Percentiles rank a stretch among this genome's conserved stretches.
phyloP scores from a whole-genome alignment of 2,113 vertebrate species.

The Meles meles region DNA sequence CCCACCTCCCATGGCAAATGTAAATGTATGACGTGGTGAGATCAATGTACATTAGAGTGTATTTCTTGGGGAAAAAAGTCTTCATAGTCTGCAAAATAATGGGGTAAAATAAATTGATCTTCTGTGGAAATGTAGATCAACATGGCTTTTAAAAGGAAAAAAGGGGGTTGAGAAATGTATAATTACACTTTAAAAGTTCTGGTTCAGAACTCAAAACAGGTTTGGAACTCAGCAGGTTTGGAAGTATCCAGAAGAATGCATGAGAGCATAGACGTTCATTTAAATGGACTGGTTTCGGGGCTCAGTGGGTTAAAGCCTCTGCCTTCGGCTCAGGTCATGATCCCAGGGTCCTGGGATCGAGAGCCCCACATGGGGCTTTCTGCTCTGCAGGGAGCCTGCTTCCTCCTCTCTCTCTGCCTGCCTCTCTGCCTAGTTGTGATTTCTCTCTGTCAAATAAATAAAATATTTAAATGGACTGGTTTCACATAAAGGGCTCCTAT shows the following conservation, averaged over 20 bases:
- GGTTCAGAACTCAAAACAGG: neutral
- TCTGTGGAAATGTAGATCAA: neutral
- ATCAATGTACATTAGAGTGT: neutral
- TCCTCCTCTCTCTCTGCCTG: no score
- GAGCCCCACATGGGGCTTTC: no score
- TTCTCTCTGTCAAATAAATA: no score
- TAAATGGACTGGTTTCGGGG: neutral
- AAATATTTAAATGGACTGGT: neutral
- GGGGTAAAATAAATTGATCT: neutral
- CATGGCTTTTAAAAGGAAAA: neutral
- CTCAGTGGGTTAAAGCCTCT: no score
- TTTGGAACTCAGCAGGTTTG: neutral
- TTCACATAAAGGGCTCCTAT: neutral
- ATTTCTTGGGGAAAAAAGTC: neutral
- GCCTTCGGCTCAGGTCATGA: no score
- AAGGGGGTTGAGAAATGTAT: neutral
- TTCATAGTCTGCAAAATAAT: neutral
- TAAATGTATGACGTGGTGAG: neutral
- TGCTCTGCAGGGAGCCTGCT: no score
- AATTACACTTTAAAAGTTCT: neutral
- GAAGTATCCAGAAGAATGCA: neutral
- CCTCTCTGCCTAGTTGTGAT: no score
- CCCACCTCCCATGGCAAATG: neutral
- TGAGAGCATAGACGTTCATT: neutral
- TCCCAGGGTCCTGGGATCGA: no score